A percentile compares a stretch with the other conserved stretches of the same genome.
Evolutionary conservation across 2,888 invertebrate genomes (phyloP).

Genomic region (Galeopsomyia nigrocyanea): DNA sequence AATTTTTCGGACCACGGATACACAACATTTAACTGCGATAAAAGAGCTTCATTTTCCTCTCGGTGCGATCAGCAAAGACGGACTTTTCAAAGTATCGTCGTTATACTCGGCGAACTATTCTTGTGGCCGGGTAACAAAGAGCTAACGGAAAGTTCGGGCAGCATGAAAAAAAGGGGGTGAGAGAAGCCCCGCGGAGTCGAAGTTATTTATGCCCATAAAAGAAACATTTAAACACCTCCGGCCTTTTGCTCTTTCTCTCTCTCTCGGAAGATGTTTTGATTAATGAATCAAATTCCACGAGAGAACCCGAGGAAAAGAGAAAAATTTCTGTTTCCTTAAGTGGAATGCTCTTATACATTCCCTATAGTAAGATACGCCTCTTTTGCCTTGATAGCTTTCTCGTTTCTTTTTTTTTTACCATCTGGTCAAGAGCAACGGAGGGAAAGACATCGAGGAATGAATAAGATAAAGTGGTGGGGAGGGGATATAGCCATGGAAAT

Average conservation of each 20-base stretch:
- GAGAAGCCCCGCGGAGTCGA: constrained; percentile 10
- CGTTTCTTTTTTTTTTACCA: not conserved
- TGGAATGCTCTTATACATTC: constrained; percentile 37
- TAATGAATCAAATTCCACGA: constrained; percentile 40
- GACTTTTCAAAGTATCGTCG: constrained; percentile 21
- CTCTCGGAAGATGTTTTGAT: constrained; percentile 38
- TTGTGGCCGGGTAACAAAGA: constrained; percentile 17
- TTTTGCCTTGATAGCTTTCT: too few relatives aligned
- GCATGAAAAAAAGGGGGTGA: not conserved
- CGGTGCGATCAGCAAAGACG: constrained; percentile 6
- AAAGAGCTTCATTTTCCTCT: not conserved
- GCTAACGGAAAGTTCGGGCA: constrained; percentile 10
- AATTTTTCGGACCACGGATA: too few relatives aligned
- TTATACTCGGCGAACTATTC: constrained; percentile 6
- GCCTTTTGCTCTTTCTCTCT: constrained; percentile 10
- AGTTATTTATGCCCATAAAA: constrained; percentile 41
- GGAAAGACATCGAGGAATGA: constrained; percentile 26
- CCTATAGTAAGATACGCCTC: constrained; percentile 15
- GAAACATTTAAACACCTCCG: constrained; percentile 40
- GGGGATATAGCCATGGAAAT: constrained; percentile 34
- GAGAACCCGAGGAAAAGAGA: constrained; percentile 11
- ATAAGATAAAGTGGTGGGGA: constrained; percentile 29
- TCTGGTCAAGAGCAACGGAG: constrained; percentile 6
- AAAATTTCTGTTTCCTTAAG: constrained; percentile 34
- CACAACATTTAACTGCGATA: too few relatives aligned